Conservation (phyloP, 2,888 invertebrate genomes). For the Stictocephala bisonia region DNA sequence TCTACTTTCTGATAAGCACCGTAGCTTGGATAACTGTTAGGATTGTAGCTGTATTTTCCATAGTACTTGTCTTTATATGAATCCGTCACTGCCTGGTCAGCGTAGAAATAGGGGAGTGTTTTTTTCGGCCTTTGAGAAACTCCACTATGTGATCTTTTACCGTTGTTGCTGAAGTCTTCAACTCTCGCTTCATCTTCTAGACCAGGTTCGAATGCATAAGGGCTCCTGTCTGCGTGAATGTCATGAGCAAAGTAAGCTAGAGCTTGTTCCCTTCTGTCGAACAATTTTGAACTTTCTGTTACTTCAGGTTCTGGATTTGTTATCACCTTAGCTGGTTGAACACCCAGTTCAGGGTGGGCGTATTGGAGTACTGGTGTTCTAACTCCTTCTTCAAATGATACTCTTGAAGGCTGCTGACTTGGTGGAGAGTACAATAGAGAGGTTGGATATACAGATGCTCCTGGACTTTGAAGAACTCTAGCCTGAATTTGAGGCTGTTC, state of each 20-base stretch:
- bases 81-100: conserved; percentile 46
- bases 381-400: conserved; percentile 76
- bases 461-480: conserved; percentile 77
- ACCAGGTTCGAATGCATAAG: conserved; percentile 66
- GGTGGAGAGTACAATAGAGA: conserved; percentile 73
- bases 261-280: conserved; percentile 54
- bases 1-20: conserved; percentile 64
- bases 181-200: conserved; percentile 58
- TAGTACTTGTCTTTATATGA: conserved; percentile 52
- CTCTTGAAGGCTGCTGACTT: conserved; percentile 64
- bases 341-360: conserved; percentile 82
- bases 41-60: conserved; percentile 63
- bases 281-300: conserved; percentile 21
- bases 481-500: conserved; percentile 71
- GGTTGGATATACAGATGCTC: conserved; percentile 72
- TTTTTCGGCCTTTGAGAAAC: conserved; percentile 54
- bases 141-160: conserved; percentile 53
- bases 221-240: conserved; percentile 70
- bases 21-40: conserved; percentile 52
- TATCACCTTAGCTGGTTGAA: conserved; percentile 75
- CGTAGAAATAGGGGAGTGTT: conserved; percentile 52
- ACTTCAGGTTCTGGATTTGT: conserved; percentile 39
- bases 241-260: conserved; percentile 67
- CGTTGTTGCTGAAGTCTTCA: conserved; percentile 52
- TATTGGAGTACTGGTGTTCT: conserved; percentile 82